Conservation (phyloP, 1,140 invertebrate species). For the Euschistus heros region DNA sequence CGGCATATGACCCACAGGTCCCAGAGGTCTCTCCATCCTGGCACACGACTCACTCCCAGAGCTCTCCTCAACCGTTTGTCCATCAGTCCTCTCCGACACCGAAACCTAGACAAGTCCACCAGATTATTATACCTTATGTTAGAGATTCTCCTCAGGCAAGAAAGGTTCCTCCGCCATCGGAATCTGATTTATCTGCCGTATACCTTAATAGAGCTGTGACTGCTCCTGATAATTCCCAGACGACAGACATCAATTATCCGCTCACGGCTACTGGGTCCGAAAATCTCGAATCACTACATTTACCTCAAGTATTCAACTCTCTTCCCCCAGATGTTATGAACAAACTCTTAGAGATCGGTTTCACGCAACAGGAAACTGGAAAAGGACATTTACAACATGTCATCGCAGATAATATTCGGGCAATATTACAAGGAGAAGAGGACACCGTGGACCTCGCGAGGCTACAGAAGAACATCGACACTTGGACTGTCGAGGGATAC, state of each 20-base stretch:
- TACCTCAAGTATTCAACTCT: constrained; percentile 31
- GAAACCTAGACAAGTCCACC: constrained; percentile 32
- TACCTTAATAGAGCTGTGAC: constrained; percentile 30
- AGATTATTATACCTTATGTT: constrained; percentile 64
- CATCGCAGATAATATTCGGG: constrained; percentile 34
- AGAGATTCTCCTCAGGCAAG: constrained; percentile 33
- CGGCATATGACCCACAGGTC: neutral
- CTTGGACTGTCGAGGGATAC: constrained; percentile 70
- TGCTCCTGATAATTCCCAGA: constrained; percentile 10
- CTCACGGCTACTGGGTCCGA: constrained; percentile 32
- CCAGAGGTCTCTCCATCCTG: neutral
- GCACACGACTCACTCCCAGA: neutral
- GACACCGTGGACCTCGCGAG: constrained; percentile 54
- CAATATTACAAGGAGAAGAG: constrained; percentile 33
- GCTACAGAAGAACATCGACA: constrained; percentile 69
- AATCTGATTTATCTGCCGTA: constrained; percentile 33
- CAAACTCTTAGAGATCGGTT: constrained; percentile 31
- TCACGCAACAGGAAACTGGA: constrained; percentile 3
- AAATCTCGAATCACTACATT: constrained; percentile 29
- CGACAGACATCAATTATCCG: constrained; percentile 8
- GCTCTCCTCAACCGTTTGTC: constrained; percentile 6
- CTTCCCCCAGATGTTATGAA: constrained; percentile 33
- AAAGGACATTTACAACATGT: constrained; percentile 33
- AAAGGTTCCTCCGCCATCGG: constrained; percentile 37
- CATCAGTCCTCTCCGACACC: constrained; percentile 10